Base-by-base conservation (phyloP, 2,113 vertebrate species). In the Scolopax mira region DNA sequence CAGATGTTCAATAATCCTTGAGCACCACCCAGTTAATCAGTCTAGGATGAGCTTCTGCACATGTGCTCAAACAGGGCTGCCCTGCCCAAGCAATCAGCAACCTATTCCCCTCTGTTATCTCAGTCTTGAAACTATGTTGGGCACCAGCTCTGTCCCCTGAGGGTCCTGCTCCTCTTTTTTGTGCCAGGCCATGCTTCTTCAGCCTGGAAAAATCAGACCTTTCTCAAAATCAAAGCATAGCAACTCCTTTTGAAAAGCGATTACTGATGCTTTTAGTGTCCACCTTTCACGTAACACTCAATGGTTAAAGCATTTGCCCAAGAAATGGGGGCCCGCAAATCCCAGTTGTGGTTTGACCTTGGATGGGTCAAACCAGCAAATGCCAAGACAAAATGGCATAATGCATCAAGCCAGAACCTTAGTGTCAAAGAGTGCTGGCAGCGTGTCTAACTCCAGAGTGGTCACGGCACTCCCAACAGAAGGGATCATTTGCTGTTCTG, bases 81-180 rank as follows among this genome's bases (percentile, higher is more conserved):
- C 30, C 28, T 67, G 27, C 15, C 54, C 35, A 42, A 74, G 66
- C 22, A 39, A 13, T 21, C 58, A 55, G 35, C 41, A 28, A 37
- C 11, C 6, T 35, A 4, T 9, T 72, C 22, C 33, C 9, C 6
- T 17, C 12, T 1, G 0, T 14, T 73, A 10, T 11, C 14, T 27
- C 19, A 11, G 15, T 24, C 79, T 58, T 52, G 14, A 57, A 89
- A 12, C 11, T 51, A 7, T 62, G 4, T 1, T 67, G 52, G 48
- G 5, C 2, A 2, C 23, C 6, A 62, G 7, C 18, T 79, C 21
- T 2, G 33, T 17, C 12, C n/a, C 22, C 39, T 55, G 16, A 44
- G 27, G 7, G 3, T 77, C 31, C 16, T 82, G 37, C 8, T 77
- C 62, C 22, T 5, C 10, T 66, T 65, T 64, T 13, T 39, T 60